Base-by-base conservation (phyloP, 2,888 invertebrate species). In the Marasmarcha lunaedactyla region DNA sequence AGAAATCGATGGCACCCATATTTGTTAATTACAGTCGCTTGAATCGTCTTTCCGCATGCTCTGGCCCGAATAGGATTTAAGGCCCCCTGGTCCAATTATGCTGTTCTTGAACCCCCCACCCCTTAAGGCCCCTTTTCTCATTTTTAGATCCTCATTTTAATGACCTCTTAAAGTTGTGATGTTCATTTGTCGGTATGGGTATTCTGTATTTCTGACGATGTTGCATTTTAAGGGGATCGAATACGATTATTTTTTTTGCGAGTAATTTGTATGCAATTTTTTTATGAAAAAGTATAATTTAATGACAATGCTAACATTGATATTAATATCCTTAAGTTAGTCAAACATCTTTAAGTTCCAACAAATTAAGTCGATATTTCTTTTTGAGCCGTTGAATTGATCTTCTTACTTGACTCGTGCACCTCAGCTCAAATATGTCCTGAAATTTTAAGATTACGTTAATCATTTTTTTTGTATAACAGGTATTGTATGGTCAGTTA, bases 1-100 rank as follows among this genome's bases (percentile, higher is more conserved):
- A 71, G 71, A 72, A 74, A 78, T 79, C 81, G 78, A 81, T 81
- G 77, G 69, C 71, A 11, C 30, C 77, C 81, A 81, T 77, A 83
- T 83, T 81, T 81, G 81, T 81, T 81, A 81, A 83, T 83, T 81
- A 83, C 78, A 66, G 71, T 68, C 74, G 74, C 74, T 71, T 72
- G 71, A 74, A 71, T 72, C 74, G 78, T 70, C 78, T 73, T 83
- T 83, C 77, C 83, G 81, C 81, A 67, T 76, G 68, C 66, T 64
- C 73, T 69, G 71, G 57, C 66, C 65, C 71, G 73, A 83, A 83
- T 81, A 65, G 74, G 79, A 79, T 83, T 79, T 73, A 62, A 77
- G 72, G 67, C 76, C 76, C 81, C 79, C 79, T 69, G 76, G 73
- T 79, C 81, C 81, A 83, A 79, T 83, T 81, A 81, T 72, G 51